Evolutionary conservation across 2,113 vertebrate species (phyloP).

Genomic region (Hypomesus transpacificus): DNA sequence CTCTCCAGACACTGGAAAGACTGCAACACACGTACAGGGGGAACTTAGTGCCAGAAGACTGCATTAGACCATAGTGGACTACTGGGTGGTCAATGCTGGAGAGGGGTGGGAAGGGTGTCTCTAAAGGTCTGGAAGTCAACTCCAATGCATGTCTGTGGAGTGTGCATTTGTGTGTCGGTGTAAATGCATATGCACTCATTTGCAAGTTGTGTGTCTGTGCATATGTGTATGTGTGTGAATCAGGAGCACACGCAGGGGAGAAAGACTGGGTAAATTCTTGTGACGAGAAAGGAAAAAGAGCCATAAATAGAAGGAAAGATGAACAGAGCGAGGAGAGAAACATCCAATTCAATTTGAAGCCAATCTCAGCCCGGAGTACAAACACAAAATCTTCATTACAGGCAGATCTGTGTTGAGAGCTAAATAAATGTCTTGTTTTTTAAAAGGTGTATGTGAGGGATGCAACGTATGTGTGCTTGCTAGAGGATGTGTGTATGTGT

Average conservation of each 20-base stretch:
- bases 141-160: neutral
- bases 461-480: no score
- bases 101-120: neutral
- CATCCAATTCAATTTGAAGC: constrained; percentile 68
- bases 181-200: neutral
- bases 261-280: constrained; percentile 47
- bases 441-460: constrained; percentile 26
- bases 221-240: constrained; percentile 8
- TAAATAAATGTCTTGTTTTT: constrained; percentile 59
- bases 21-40: constrained; percentile 11
- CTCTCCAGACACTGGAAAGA: constrained; percentile 12
- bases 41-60: constrained; percentile 25
- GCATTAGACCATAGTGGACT: constrained; percentile 28
- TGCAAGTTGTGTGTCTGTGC: neutral
- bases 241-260: neutral
- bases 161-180: neutral
- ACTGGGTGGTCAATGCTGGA: neutral
- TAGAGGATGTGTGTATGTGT: no score
- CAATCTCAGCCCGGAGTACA: constrained; percentile 61
- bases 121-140: neutral
- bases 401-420: constrained; percentile 56
- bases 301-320: constrained; percentile 29
- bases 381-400: constrained; percentile 72
- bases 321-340: constrained; percentile 54
- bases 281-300: constrained; percentile 27